Percentiles rank a stretch among this genome's conserved stretches.
Conservation (phyloP, 2,888 invertebrate species). For the Acronicta psi region DNA sequence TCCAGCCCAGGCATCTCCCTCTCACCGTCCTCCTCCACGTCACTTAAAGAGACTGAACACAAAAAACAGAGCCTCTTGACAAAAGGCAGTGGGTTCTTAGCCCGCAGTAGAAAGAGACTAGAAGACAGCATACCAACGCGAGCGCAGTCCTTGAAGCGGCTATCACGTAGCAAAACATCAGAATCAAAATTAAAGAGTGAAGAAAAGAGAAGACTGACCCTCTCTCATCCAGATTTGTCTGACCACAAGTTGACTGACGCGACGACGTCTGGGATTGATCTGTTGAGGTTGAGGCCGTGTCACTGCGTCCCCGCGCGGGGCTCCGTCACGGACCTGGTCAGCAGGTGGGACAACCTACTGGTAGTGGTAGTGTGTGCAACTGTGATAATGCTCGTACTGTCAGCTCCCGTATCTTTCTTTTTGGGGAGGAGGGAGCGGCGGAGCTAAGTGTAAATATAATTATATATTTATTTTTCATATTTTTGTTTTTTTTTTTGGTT, state of each 20-base stretch:
- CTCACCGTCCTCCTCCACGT: neutral
- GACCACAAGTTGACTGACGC: neutral
- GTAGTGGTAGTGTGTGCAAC: slow-evolving; percentile 61
- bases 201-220: neutral
- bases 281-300: slow-evolving; percentile 13
- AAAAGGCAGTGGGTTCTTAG: slow-evolving; percentile 2
- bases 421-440: slow-evolving; percentile 44
- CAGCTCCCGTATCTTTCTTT: slow-evolving; percentile 60
- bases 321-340: slow-evolving; percentile 13
- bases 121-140: neutral
- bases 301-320: slow-evolving; percentile 4
- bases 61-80: slow-evolving; percentile 1
- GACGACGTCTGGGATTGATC: neutral
- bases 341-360: slow-evolving; percentile 62
- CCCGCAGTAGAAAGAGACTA: slow-evolving; percentile 2
- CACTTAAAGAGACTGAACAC: neutral
- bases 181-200: neutral
- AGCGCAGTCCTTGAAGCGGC: slow-evolving; percentile 6
- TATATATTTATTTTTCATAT: slow-evolving; percentile 10
- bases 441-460: slow-evolving; percentile 63
- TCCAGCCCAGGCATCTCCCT: neutral
- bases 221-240: slow-evolving; percentile 7
- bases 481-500: slow-evolving; percentile 14
- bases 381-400: slow-evolving; percentile 61
- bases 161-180: neutral